These are phyloP conservation scores for Herpetotheres cachinnans DNA, from an alignment of 2,113 vertebrate genomes.

Conservation along the genomic window DNA sequence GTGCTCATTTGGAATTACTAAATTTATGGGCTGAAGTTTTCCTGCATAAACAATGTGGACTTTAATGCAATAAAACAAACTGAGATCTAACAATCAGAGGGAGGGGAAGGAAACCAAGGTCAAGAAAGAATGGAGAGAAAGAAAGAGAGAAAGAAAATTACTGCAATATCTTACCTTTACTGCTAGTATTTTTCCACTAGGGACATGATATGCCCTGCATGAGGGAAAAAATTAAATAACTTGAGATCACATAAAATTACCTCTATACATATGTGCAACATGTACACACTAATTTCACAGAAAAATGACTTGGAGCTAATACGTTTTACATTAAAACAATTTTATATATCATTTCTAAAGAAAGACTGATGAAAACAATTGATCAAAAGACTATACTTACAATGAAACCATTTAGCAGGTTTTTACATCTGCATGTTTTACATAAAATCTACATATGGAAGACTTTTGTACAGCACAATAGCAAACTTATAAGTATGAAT, in stretches of 20 bases:
- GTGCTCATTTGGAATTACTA: fast-evolving
- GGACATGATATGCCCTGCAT: slow-evolving; percentile 88
- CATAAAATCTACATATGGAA: fast-evolving
- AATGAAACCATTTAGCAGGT: background rate
- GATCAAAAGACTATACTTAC: background rate
- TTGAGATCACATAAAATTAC: background rate
- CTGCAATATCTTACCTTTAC: slow-evolving; percentile 87
- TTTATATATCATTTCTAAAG: background rate
- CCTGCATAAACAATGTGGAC: background rate
- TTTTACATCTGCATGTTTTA: background rate
- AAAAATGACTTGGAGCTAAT: background rate
- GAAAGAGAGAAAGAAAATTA: background rate
- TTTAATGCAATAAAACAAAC: background rate
- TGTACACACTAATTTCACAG: background rate
- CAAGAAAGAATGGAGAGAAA: background rate
- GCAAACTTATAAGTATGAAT: fast-evolving
- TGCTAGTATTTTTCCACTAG: slow-evolving; percentile 90
- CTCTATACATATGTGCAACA: background rate
- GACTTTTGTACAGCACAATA: fast-evolving
- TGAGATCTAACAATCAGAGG: background rate
- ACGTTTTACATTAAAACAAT: background rate
- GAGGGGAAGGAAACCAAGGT: background rate
- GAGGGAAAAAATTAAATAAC: slow-evolving; percentile 24
- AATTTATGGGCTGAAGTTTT: background rate
- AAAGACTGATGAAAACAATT: background rate